Base-by-base conservation (phyloP, 1,140 invertebrate species). In the Megalopta genalis region DNA sequence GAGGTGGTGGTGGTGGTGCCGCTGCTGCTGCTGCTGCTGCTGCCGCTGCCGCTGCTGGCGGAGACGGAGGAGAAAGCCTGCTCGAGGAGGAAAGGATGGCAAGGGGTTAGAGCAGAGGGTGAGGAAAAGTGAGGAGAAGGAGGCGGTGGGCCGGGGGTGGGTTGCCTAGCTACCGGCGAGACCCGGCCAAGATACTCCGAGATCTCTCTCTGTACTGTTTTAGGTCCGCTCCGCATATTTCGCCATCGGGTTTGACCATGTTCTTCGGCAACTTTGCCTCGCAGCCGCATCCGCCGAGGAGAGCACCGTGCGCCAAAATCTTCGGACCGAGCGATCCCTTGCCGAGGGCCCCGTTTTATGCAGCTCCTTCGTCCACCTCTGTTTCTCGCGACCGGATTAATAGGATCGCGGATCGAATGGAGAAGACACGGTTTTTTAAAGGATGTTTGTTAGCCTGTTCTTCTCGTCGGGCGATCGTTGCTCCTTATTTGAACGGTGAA, bases 171-270 rank as follows among this genome's bases (percentile, higher is more conserved):
- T 93, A 93, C 92, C 89, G 87, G 83, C 88, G 91, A 91, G 91
- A 92, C 92, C 92, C 92, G 92, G 92, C 91, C 92, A 92, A 93
- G 92, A 93, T 93, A 93, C 91, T 92, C 89, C 82, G 91, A 92
- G 90, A 92, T 91, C 89, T 92, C 88, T 89, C 87, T 81, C 72
- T 66, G 70, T 73, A 77, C 79, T 81, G 82, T 80, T 85, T 79
- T 77, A 76, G 80, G 74, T 83, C 82, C 67, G 74, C 59, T 66
- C 83, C 81, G 65, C 77, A 81, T 88, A 77, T 83, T 86, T 82
- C 72, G 74, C 82, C 63, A 57, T 83, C 73, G 73, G 65, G 65
- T 83, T 81, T 85, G 81, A 80, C 82, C 82, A 82, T 74, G 67
- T 86, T 78, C 81, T 75, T 76, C 79, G 49, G n/a, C 23, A 78